Evolutionary conservation across 2,797 vertebrate species (phyloP).

Genomic region (Gadopsis marmoratus): DNA sequence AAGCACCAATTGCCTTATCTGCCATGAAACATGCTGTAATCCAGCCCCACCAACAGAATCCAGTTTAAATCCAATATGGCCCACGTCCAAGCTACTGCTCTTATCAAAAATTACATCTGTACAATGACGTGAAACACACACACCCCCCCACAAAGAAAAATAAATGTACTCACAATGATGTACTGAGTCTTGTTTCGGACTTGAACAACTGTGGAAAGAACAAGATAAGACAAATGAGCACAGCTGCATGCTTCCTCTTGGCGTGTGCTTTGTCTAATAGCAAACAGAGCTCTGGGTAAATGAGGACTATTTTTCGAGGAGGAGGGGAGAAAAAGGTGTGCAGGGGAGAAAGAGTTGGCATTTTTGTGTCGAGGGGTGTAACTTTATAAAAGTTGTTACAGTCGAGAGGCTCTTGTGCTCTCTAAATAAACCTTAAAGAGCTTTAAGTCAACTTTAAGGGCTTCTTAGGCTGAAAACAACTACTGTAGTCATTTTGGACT

Average conservation of each 20-base stretch:
- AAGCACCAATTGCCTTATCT: background rate
- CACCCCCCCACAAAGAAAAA: background rate
- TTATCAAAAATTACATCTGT: conserved; percentile 1
- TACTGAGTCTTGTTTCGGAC: background rate
- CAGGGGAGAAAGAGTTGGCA: background rate
- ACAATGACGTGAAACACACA: background rate
- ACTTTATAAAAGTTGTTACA: background rate
- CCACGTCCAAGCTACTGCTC: background rate
- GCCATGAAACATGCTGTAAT: background rate
- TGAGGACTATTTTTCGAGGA: conserved; percentile 5
- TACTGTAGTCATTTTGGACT: too few relatives aligned
- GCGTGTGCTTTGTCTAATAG: conserved; percentile 35
- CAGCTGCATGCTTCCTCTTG: conserved; percentile 35
- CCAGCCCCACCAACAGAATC: background rate
- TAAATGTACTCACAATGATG: background rate
- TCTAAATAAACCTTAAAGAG: conserved; percentile 14
- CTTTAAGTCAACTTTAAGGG: conserved; percentile 1
- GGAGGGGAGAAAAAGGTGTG: background rate
- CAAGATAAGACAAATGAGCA: conserved; percentile 41
- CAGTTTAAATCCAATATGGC: background rate
- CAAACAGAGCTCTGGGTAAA: conserved; percentile 42
- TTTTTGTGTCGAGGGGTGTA: background rate
- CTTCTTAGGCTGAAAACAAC: background rate
- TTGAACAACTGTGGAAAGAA: background rate
- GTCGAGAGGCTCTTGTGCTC: background rate